Evolutionary conservation across 2,113 vertebrate genomes (phyloP).

Genomic region (Osmerus eperlanus): DNA sequence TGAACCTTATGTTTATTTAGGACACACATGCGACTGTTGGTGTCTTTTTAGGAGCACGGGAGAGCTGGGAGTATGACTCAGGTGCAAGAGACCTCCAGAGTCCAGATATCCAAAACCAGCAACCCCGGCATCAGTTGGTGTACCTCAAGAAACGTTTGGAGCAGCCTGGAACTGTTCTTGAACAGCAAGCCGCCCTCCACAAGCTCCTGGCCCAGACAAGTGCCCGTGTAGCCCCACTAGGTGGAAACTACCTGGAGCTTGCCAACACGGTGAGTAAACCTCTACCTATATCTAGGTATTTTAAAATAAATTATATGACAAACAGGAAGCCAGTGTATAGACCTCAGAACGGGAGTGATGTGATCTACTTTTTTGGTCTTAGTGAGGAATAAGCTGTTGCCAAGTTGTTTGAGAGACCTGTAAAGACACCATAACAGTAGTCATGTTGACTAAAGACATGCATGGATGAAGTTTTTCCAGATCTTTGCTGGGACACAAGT

Average conservation of each 20-base stretch:
- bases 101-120: slow-evolving; percentile 70
- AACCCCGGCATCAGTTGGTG: slow-evolving; percentile 53
- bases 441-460: background rate
- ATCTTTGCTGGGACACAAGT: background rate
- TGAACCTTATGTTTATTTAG: background rate
- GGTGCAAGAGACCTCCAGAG: slow-evolving; percentile 77
- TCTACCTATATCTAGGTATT: background rate
- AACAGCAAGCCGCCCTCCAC: slow-evolving; percentile 60
- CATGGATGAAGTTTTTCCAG: background rate
- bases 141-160: slow-evolving; percentile 63
- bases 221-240: slow-evolving; percentile 39
- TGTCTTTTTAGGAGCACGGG: slow-evolving; percentile 70
- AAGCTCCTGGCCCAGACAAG: slow-evolving; percentile 62
- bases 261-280: slow-evolving; percentile 75
- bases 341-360: background rate
- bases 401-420: background rate
- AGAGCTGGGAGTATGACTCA: slow-evolving; percentile 80
- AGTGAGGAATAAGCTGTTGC: background rate
- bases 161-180: slow-evolving; percentile 43
- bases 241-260: slow-evolving; percentile 74
- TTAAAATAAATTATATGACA: background rate
- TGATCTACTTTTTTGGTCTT: background rate
- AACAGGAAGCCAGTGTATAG: no score
- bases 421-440: background rate
- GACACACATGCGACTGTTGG: slow-evolving; percentile 52